Evolutionary conservation across 2,797 vertebrate species (phyloP).

Genomic region (Ataeniobius toweri): DNA sequence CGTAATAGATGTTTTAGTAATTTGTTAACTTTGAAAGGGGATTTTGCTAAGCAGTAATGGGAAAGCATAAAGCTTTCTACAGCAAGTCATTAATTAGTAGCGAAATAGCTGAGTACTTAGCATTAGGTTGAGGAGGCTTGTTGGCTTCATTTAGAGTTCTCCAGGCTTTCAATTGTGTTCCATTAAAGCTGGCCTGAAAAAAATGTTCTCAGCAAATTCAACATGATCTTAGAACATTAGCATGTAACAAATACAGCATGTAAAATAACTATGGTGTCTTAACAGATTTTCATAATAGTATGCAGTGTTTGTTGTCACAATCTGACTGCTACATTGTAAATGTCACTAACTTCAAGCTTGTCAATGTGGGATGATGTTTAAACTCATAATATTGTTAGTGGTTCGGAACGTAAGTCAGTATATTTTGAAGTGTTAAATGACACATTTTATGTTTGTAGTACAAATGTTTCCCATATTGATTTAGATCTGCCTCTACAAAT

Average conservation of each 20-base stretch:
- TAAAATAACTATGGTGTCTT: neutral
- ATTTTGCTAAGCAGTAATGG: neutral
- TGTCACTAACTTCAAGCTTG: neutral
- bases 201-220: neutral
- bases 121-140: constrained; percentile 1
- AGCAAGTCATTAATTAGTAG: constrained; percentile 17
- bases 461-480: neutral
- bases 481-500: neutral
- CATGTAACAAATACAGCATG: neutral
- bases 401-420: neutral
- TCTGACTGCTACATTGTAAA: neutral
- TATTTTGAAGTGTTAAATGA: neutral
- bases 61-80: neutral
- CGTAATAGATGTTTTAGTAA: constrained; percentile 41
- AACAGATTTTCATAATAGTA: neutral
- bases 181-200: neutral
- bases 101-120: constrained; percentile 5
- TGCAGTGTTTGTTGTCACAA: neutral
- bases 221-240: neutral
- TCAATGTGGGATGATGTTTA: neutral
- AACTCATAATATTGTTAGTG: neutral
- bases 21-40: constrained; percentile 25
- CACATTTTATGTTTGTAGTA: neutral
- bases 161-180: neutral
- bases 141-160: constrained; percentile 1